Evolutionary conservation across 2,797 vertebrate genomes (phyloP), one percentile per base, ranked within the genome.

Genomic region (Gobio occitaniae): DNA sequence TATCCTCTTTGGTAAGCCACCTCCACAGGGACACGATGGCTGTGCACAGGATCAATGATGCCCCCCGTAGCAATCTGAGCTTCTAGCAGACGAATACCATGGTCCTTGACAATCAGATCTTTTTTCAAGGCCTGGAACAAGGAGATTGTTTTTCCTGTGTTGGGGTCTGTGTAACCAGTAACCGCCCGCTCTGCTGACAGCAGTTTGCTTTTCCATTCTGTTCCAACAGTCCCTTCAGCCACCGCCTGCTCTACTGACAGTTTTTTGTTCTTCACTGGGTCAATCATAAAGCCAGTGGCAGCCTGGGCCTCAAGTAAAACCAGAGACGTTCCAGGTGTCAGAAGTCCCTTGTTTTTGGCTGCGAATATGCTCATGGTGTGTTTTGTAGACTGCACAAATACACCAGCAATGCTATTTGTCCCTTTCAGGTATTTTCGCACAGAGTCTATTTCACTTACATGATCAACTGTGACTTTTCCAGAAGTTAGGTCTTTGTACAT

Each of bases 31-130:
- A 96, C 78, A 6, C 94, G 93, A 90, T 94, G 95, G 88, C 95
- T 96, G 87, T 94, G 15, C 0, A 94, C 68, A 0, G 96, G 95
- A 85, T 96, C 95, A 0, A 95, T 95, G 88, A 96, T 92, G 87
- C 97, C 97, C 0, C 97, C 96, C 0, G 96, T 97, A 80, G 97
- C 96, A 0, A 97, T 96, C 91, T 97, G 97, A 0, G 97, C 96
- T 90, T 97, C 96, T 0, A 97, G 93, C 3, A 97, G 94, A 7
- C 96, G 94, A 84, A 95, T 86, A 19, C 95, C 97, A 83, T 96
- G 96, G 56, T 96, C 95, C 61, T 92, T 93, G 0, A 94, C 90
- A 0, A 98, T 86, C 0, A 98, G 95, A 1, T 97, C 96, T 76
- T 97, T 98, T 86, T 95, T 94, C 94, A 97, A 92, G 3, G 59